These are phyloP conservation scores for Diglossa cyanea DNA, from an alignment of 2,797 vertebrate genomes.

Conservation along the genomic window DNA sequence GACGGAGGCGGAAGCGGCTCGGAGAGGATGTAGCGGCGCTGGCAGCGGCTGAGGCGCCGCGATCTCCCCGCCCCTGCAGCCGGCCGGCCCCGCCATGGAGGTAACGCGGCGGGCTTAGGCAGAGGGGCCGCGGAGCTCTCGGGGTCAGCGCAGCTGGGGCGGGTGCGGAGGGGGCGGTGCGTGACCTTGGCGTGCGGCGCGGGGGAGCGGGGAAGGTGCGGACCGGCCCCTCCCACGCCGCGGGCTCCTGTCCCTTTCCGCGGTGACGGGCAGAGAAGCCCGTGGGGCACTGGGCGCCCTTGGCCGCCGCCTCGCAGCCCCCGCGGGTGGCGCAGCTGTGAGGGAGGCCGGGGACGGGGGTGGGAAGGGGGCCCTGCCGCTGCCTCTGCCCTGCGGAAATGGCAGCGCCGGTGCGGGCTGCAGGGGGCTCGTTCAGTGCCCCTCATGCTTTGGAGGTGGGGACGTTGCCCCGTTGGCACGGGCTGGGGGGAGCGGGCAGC, in stretches of 20 bases:
- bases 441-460: background rate
- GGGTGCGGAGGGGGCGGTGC: too few relatives aligned
- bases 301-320: too few relatives aligned
- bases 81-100: slow-evolving; percentile 21
- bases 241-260: background rate
- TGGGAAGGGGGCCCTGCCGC: too few relatives aligned
- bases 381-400: background rate
- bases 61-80: background rate
- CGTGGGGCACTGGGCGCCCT: background rate
- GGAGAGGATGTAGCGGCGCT: background rate
- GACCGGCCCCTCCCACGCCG: background rate
- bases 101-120: background rate
- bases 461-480: rapidly evolving
- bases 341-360: too few relatives aligned
- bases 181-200: background rate
- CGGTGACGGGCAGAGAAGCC: background rate
- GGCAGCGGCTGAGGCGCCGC: background rate
- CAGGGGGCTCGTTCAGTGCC: rapidly evolving
- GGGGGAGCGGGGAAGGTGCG: background rate
- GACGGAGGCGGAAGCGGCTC: slow-evolving; percentile 60
- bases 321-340: background rate
- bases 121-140: background rate
- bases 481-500: background rate
- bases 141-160: background rate
- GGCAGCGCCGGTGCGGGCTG: background rate